Evolutionary conservation across 2,113 vertebrate species (phyloP).

Genomic region (Barnardius zonarius): DNA sequence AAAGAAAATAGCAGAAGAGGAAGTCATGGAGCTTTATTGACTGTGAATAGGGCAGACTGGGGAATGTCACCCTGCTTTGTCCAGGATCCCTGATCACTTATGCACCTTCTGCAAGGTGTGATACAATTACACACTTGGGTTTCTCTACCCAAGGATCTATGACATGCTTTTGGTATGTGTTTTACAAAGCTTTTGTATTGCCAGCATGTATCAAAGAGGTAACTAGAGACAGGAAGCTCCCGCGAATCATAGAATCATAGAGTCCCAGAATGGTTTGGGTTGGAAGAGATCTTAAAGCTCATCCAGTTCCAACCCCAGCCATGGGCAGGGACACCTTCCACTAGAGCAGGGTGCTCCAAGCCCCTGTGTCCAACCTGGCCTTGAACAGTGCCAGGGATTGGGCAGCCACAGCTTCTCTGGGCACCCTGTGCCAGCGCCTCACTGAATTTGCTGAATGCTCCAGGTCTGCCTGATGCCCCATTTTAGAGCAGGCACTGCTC

Average conservation of each 20-base stretch:
- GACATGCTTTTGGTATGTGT: not conserved
- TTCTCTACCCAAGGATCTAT: not conserved
- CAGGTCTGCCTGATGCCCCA: not conserved
- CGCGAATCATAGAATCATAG: not conserved
- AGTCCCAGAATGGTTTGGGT: not conserved
- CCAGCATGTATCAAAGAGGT: not conserved
- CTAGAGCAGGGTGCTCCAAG: not conserved
- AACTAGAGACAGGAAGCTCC: rapidly evolving
- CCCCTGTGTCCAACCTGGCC: not conserved
- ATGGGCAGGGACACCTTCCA: not conserved
- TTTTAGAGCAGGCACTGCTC: not conserved
- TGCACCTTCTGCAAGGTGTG: not conserved
- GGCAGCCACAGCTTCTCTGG: not conserved
- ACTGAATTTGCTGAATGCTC: not conserved
- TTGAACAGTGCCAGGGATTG: not conserved
- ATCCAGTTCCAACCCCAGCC: not conserved
- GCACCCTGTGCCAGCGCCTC: not conserved
- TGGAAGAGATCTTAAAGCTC: not conserved
- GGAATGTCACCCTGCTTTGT: not conserved
- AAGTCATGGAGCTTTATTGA: not conserved
- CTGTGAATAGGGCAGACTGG: not conserved
- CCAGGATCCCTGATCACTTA: not conserved
- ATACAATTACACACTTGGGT: not conserved
- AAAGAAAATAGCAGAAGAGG: not conserved
- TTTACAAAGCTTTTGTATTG: not conserved